Evolutionary conservation across 2,113 vertebrate genomes (phyloP), one percentile per base, ranked within the genome.

Genomic region (Scomber japonicus): DNA sequence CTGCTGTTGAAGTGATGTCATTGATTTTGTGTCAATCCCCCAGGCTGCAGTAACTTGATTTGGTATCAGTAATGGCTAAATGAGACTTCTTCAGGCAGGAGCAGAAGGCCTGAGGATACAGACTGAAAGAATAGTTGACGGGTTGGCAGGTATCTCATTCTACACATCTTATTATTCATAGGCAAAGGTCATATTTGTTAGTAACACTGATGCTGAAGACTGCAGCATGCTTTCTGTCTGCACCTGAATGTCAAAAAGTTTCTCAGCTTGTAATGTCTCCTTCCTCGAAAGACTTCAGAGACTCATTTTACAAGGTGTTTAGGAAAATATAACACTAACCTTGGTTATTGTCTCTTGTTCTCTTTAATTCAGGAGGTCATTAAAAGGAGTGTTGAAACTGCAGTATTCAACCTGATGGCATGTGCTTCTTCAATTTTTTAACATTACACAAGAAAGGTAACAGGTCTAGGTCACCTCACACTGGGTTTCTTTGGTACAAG

Each of bases 11-110:
- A 75, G 73, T n/a, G 12, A n/a, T 17, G 27, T 27, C 78, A 84
- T 91, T 78, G 90, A 91, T 72, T 89, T 88, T 67, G 48, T 74
- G 82, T 86, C 83, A 71, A 74, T 88, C 74, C 57, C 44, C n/a
- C 21, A 50, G 72, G 75, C 81, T 1, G 49, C 75, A 61, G 79
- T 62, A 79, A 87, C 82, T 79, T 74, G 80, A 90, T 90, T 85
- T 82, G 81, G 66, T 89, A 83, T 87, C 90, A 81, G 80, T 21
- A 49, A 76, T 67, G 76, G 60, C 55, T 83, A 90, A 92, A 78
- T 87, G 71, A 87, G 82, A 76, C 72, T 81, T 65, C 50, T 64
- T 35, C 67, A 21, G 19, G 64, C 8, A 46, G 19, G 21, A 59
- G 40, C 13, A 1, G 11, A 55, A 40, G 16, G 24, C 4, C 12